Base-by-base conservation (phyloP, 2,113 vertebrate species). In the Butorides virescens region DNA sequence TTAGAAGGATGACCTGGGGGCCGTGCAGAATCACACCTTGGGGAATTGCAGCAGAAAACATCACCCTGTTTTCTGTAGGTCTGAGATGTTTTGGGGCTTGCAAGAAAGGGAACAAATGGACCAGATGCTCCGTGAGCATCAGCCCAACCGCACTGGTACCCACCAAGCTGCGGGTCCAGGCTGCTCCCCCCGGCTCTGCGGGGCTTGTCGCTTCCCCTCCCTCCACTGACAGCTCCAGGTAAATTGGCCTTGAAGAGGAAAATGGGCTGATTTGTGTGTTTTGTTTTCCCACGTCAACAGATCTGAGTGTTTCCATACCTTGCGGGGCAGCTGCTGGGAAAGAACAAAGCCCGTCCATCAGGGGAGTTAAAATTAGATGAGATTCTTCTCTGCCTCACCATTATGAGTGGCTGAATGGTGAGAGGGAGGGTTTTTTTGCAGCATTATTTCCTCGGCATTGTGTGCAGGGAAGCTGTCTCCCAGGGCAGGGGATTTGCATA, bases 311-410 rank as follows among this genome's bases (percentile, higher is more conserved):
- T 96, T 93, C 92, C 95, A 63, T 94, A 86, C 93, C 95, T 96
- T 77, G 68, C 27, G 10, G 95, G 91, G 91, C 94, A 96, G 94
- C 93, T 95, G 93, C 80, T 86, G 88, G 87, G 79, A 86, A 74
- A 88, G 93, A 96, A 96, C 93, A 96, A 96, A 93, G 92, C 90
- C 72, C 44, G 10, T 70, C 70, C 70, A 2, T 80, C 96, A 92
- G 72, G 88, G 82, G 96, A 90, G 68, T 90, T 95, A 82, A 95
- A 96, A 95, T 93, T 86, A 96, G 90, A 88, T 81, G 90, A 96
- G 88, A 66, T 86, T 70, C 80, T 59, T 92, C 76, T 61, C 92
- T 74, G 58, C 82, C 39, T 79, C 52, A 3, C 75, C 68, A 32
- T 62, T 62, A 22, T 46, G 46, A 13, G 13, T 13, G 84, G 55